Conservation (phyloP, 2,888 invertebrate genomes). For the Eledona agricola region DNA sequence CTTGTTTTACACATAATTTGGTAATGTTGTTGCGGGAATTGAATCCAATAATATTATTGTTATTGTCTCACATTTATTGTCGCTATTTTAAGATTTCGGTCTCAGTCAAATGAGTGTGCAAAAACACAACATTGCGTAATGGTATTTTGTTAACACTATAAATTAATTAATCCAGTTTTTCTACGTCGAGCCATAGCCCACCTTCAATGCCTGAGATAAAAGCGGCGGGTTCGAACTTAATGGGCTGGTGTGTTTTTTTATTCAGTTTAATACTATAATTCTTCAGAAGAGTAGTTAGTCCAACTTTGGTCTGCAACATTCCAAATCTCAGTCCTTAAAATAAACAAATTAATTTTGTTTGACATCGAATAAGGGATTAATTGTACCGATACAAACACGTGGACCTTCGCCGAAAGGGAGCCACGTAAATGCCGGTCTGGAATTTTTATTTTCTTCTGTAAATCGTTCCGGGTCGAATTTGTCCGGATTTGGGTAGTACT, state of each 20-base stretch:
- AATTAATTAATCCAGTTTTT: conserved; percentile 36
- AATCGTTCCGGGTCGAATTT: conserved; percentile 56
- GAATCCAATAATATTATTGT: too few species aligned
- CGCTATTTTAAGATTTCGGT: too few species aligned
- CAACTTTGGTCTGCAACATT: conserved; percentile 40
- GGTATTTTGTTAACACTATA: background rate
- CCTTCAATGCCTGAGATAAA: conserved; percentile 43
- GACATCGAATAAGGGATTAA: too few species aligned
- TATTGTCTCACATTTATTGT: too few species aligned
- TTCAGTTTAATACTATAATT: conserved; percentile 44
- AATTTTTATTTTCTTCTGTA: conserved; percentile 47
- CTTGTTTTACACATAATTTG: too few species aligned
- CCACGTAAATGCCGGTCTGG: conserved; percentile 47
- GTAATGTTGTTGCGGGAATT: too few species aligned
- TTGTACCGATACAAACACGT: conserved; percentile 35
- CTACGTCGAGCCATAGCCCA: conserved; percentile 47
- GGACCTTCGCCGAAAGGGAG: conserved; percentile 42
- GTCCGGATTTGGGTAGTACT: conserved; percentile 57
- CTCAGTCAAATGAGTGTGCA: too few species aligned
- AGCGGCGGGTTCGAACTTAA: conserved; percentile 37
- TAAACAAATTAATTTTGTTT: conserved; percentile 2
- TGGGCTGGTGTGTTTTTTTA: conserved; percentile 37
- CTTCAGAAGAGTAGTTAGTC: conserved; percentile 37
- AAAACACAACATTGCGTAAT: too few species aligned
- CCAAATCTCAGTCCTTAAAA: conserved; percentile 51